phyloP scores from a whole-genome alignment of 1,140 invertebrate species.

The Pristionchus pacificus region DNA sequence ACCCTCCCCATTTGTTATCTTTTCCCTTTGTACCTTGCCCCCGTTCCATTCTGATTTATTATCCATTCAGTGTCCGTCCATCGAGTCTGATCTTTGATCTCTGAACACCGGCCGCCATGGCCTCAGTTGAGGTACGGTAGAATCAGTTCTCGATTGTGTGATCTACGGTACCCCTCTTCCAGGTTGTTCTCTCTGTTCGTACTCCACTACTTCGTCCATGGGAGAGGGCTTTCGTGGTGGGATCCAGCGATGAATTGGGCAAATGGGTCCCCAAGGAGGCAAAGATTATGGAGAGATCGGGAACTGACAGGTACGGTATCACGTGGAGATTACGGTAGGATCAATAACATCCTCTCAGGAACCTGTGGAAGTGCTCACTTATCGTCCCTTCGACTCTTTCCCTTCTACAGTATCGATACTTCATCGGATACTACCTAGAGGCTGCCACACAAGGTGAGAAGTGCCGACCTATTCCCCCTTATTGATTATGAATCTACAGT shows the following conservation, averaged over 20 bases:
- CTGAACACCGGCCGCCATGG: too few species aligned
- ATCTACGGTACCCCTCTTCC: background rate
- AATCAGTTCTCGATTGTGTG: too few species aligned
- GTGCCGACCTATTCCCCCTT: background rate
- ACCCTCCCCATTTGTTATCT: too few species aligned
- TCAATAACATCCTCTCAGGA: slow-evolving; percentile 2
- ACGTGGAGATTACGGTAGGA: background rate
- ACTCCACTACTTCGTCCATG: background rate
- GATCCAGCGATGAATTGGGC: slow-evolving; percentile 9
- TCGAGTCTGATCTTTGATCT: too few species aligned
- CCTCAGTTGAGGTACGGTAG: too few species aligned
- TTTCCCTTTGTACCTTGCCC: too few species aligned
- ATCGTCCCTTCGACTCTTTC: background rate
- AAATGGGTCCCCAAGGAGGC: slow-evolving; percentile 18
- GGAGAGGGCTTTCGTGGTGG: slow-evolving; percentile 27
- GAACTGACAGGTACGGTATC: slow-evolving; percentile 12
- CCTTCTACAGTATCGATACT: slow-evolving; percentile 21
- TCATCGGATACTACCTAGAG: slow-evolving; percentile 27
- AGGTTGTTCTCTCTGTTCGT: background rate
- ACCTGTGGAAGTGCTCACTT: slow-evolving; percentile 5
- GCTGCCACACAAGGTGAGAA: slow-evolving; percentile 14
- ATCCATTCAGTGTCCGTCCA: too few species aligned
- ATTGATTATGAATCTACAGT: background rate
- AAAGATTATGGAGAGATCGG: background rate
- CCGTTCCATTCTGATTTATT: too few species aligned